A percentile compares a stretch with the other conserved stretches of the same genome.
Evolutionary conservation across 2,113 vertebrate genomes (phyloP).

Genomic region (Drymodes brunneopygia): DNA sequence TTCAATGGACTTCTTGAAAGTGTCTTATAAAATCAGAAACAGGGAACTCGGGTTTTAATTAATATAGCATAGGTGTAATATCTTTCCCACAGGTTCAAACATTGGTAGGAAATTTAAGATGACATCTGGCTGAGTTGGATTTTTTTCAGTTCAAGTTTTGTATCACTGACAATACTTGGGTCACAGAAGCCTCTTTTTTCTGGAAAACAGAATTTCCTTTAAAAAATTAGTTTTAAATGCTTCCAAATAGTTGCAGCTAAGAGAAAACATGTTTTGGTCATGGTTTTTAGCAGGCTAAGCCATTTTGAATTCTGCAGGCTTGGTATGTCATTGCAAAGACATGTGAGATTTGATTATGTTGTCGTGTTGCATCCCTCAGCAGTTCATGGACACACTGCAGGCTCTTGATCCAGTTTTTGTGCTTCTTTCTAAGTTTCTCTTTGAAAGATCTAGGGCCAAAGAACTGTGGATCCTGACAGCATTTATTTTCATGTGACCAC

Average conservation of each 20-base stretch:
- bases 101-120: neutral
- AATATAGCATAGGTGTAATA: neutral
- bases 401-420: conserved; percentile 38
- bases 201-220: conserved; percentile 22
- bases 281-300: conserved; percentile 36
- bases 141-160: conserved; percentile 3
- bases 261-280: conserved; percentile 54
- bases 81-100: neutral
- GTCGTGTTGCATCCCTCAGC: conserved; percentile 50
- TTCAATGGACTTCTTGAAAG: neutral
- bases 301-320: conserved; percentile 36
- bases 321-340: conserved; percentile 62
- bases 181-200: conserved; percentile 28
- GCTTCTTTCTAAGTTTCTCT: conserved; percentile 6
- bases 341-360: conserved; percentile 56
- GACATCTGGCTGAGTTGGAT: neutral
- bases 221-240: conserved; percentile 20
- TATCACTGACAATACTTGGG: neutral
- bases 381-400: conserved; percentile 64
- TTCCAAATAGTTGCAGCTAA: conserved; percentile 51
- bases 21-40: neutral
- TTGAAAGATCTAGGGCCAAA: conserved; percentile 33
- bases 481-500: neutral
- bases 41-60: conserved; percentile 3
- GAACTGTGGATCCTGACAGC: neutral